Evolutionary conservation across 2,888 invertebrate species (phyloP), one percentile per base, ranked within the genome.

Genomic region (Harpalus rufipes): DNA sequence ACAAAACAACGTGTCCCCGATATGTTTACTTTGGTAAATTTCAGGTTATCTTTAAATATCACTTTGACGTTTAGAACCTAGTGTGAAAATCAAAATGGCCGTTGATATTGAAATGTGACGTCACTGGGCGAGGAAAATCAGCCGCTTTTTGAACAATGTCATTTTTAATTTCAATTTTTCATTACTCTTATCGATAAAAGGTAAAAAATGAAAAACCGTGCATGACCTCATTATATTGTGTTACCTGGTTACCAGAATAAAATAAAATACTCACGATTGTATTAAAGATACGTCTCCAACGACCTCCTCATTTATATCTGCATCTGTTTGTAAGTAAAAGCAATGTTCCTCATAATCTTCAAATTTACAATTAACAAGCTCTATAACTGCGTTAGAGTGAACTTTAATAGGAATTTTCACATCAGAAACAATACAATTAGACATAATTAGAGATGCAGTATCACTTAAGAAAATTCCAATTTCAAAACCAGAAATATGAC

Each of bases 261-360:
- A 65, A 8, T 7, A 6, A 68, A 63, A 32, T 39, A 89, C 89
- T 89, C 89, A 91, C 91, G 87, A 86, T 85, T 90, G 87, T 51
- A 91, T 85, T 18, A 88, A 86, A 41, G 89, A 88, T 87, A 90
- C 90, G 82, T 87, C 87, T 44, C 90, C 90, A 85, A 87, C n/a
- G 18, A 86, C 41, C 32, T 85, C 79, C 21, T 85, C 86, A 41
- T 86, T 85, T 18, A 87, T 44, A 56, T 89, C 88, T 86, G 90
- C 89, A 63, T 91, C 89, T 6, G n/a, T 91, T 87, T 93, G 93
- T 16, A 92, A 89, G 74, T 92, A 90, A 80, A 94, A 91, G 1
- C 92, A 93, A 87, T 91, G 92, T 86, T 91, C 91, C 87, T 89
- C 91, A 86, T 91, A 93, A 85, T 65, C 92, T 89, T 7, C 89